phyloP scores from a whole-genome alignment of 2,888 invertebrate genomes.

The Suillia variegata region DNA sequence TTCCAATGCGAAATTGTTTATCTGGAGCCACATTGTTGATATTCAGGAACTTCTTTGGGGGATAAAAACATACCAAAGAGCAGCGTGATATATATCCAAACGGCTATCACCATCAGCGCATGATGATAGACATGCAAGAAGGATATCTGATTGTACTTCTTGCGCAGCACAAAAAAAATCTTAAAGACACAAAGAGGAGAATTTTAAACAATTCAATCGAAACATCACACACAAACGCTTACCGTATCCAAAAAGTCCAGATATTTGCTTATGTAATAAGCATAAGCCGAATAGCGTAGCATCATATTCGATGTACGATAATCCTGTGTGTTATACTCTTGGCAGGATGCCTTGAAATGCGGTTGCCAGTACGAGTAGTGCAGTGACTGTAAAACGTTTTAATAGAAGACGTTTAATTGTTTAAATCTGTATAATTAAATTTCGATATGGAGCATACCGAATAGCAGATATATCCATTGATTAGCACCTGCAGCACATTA shows the following conservation, averaged over 20 bases:
- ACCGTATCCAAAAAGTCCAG: conserved; percentile 72
- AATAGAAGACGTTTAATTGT: not conserved
- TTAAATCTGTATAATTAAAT: not conserved
- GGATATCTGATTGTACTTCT: conserved; percentile 76
- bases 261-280: conserved; percentile 70
- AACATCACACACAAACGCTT: conserved; percentile 8
- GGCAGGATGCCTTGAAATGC: conserved; percentile 32
- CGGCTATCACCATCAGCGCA: conserved; percentile 71
- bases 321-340: conserved; percentile 26
- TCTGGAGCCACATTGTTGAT: not conserved
- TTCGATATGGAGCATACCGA: conserved; percentile 35
- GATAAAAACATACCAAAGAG: conserved; percentile 65
- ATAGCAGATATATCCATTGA: conserved; percentile 31
- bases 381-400: conserved; percentile 15
- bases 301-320: conserved; percentile 47
- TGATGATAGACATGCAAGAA: conserved; percentile 86
- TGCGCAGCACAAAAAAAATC: conserved; percentile 75
- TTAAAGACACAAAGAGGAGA: conserved; percentile 15
- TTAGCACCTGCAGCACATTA: conserved; percentile 66
- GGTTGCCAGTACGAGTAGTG: conserved; percentile 27
- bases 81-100: conserved; percentile 66
- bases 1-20: conserved; percentile 63
- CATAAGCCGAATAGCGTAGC: conserved; percentile 62
- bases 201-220: too few relatives aligned
- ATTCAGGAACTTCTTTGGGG: too few relatives aligned